Conservation (phyloP, 2,797 vertebrate genomes). For the Molossus alvarezi region DNA sequence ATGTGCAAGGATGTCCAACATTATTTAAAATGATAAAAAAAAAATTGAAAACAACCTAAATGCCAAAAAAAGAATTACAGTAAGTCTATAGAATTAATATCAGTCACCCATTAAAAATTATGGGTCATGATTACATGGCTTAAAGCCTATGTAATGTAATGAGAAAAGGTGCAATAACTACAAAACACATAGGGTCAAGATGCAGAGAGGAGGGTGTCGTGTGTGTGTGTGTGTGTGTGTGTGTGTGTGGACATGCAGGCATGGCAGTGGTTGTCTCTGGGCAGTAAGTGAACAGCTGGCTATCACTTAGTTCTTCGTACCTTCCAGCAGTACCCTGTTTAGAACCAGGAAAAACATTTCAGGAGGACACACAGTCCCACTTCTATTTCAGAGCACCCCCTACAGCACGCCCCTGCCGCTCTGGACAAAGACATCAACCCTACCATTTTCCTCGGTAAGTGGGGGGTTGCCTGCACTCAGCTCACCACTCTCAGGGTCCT, state of each 20-base stretch:
- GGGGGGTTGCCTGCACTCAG: accelerated
- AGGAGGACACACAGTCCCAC: not conserved
- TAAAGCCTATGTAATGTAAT: not conserved
- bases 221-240: accelerated
- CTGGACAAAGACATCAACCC: not conserved
- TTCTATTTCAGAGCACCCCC: not conserved
- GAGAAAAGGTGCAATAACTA: not conserved
- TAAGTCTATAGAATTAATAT: not conserved
- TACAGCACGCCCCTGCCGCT: accelerated
- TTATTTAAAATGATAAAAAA: not conserved
- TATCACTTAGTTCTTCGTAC: no score
- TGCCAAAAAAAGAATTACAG: not conserved
- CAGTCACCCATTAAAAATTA: no score
- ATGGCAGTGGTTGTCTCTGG: not conserved
- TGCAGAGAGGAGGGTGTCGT: not conserved
- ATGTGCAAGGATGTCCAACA: no score
- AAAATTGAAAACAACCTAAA: not conserved
- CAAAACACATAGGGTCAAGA: not conserved
- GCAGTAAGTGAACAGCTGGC: not conserved
- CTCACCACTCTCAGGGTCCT: slow-evolving; percentile 96
- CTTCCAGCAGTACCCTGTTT: no score
- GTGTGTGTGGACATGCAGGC: not conserved
- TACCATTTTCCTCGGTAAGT: accelerated
- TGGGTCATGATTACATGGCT: no score
- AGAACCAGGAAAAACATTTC: not conserved